Evolutionary conservation across 2,888 invertebrate genomes (phyloP), one percentile per base, ranked within the genome.

Genomic region (Lasioglossum pauxillum): DNA sequence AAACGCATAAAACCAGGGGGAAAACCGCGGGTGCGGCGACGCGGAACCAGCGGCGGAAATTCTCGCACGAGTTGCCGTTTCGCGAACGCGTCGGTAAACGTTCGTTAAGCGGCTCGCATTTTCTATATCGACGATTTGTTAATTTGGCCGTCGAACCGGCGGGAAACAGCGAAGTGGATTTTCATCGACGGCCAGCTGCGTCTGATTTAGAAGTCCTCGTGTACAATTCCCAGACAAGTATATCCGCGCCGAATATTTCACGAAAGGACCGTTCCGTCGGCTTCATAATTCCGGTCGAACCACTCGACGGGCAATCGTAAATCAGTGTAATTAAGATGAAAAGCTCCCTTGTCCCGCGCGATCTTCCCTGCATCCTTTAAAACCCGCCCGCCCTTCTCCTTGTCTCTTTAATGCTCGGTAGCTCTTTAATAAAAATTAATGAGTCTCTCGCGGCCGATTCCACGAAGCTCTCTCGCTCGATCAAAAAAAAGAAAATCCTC

Each of bases 391-490:
- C 16, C 49, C 35, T 44, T 35, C 53, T 27, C 7, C 35, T 73
- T 35, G 46, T 46, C 27, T 44, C n/a, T 44, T 44, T 76, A 76
- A 44, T 71, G 38, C 64, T 41, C 46, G 38, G 12, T 38, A 38
- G 35, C 35, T 23, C n/a, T 46, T 78, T 73, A 67, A 82, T 78
- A 64, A 31, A 82, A 67, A 82, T 82, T 82, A 78, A 82, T 67
- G 73, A 57, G 19, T 8, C 71, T n/a, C 71, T 27, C 16, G 69
- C 38, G 38, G 69, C 69, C 38, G 69, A 69, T 38, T 38, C 67
- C 38, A 5, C 23, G 35, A 67, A 31, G 19, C 31, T 31, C 19
- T 31, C 19, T 67, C 35, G 31, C 23, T 67, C 67, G 35, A 35
- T 23, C 3, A 67, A 60, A 14, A 14, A 60, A 60, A 19, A 49